Conservation (phyloP, 2,797 vertebrate genomes). For the Lycodopsis pacificus region DNA sequence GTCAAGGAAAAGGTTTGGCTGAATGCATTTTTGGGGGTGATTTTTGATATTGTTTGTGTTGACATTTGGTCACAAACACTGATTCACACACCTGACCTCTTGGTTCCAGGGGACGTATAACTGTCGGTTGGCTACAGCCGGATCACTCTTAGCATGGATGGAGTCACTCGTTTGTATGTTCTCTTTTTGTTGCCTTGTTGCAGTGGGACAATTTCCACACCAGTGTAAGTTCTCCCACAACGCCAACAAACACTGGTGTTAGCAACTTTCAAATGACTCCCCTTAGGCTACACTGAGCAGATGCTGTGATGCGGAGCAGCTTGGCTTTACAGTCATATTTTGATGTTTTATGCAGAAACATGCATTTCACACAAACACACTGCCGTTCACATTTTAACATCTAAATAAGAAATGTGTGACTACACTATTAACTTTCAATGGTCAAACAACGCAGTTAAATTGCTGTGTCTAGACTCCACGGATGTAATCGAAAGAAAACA, state of each 20-base stretch:
- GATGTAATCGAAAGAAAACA: slow-evolving; percentile 14
- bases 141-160: background rate
- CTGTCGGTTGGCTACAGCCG: background rate
- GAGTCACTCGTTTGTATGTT: background rate
- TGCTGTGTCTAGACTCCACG: background rate
- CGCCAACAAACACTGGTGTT: slow-evolving; percentile 50
- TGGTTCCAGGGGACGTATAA: slow-evolving; percentile 6
- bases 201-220: slow-evolving; percentile 29
- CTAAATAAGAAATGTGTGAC: slow-evolving; percentile 18
- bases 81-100: slow-evolving; percentile 6
- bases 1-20: background rate
- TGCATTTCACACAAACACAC: slow-evolving; percentile 6
- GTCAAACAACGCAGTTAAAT: background rate
- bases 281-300: slow-evolving; percentile 57
- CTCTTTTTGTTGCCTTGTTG: background rate
- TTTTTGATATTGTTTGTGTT: background rate
- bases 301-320: slow-evolving; percentile 49
- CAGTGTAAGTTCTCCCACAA: slow-evolving; percentile 26
- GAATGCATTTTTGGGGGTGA: background rate
- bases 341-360: slow-evolving; percentile 38
- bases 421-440: background rate
- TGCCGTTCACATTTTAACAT: slow-evolving; percentile 10
- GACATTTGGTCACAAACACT: slow-evolving; percentile 1
- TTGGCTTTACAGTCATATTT: slow-evolving; percentile 42
- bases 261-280: slow-evolving; percentile 64